Evolutionary conservation across 2,888 invertebrate species (phyloP), one percentile per base, ranked within the genome.

Genomic region (Chymomyza procnemis): DNA sequence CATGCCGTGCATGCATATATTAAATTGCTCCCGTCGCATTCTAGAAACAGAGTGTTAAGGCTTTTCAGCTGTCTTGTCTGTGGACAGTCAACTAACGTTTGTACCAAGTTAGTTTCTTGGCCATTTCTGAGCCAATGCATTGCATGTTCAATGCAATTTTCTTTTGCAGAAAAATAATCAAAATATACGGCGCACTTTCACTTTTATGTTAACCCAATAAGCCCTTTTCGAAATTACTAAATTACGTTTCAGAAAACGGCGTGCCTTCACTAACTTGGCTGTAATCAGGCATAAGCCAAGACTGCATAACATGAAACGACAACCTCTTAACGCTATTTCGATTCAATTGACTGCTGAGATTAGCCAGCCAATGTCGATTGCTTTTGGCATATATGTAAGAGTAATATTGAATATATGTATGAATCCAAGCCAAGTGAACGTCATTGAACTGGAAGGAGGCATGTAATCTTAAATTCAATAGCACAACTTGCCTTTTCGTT

Each of bases 111-210:
- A 50, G 16, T 8, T 50, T 5, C n/a, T 50, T 18, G 19, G 50
- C 50, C 50, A 2, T n/a, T 12, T 41, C 12, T 12, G 18, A 30
- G 18, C 50, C 30, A 12, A n/a, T 46, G 18, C 55, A 62, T 83
- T 82, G 82, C 82, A 85, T 87, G 87, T 67, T 69, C 4, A 9
- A 61, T 76, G 76, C 85, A 85, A 79, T 86, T 83, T 86, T 69
- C 78, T 67, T 78, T 65, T 74, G n/a, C n/a, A n/a, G n/a, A 81
- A 81, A 71, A 83, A 74, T 76, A 73, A 79, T 85, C 76, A 41
- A 41, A 41, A 84, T 75, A 84, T 75, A 69, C 67, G 67, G 68
- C 66, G 69, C 63, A 61, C 67, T 82, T 84, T 82, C 81, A 71
- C 86, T 82, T 84, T 82, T 75, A 66, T 73, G 75, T 76, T 83